phyloP scores from a whole-genome alignment of 1,140 invertebrate species.

The Dinothrombium tinctorium region DNA sequence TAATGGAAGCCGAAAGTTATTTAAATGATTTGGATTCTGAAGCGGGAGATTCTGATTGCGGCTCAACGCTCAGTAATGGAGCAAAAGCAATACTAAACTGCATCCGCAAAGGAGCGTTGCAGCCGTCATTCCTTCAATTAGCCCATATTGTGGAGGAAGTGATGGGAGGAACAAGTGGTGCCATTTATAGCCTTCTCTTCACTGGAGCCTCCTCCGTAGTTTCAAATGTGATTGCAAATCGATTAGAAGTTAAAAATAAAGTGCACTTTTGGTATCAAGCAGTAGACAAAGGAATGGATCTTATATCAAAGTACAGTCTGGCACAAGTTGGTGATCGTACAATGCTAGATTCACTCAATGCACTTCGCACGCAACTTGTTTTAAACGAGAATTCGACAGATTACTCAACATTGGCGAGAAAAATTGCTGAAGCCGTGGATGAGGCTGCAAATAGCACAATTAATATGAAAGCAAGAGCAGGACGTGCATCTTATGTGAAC shows the following conservation, averaged over 20 bases:
- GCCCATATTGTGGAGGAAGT: slow-evolving; percentile 28
- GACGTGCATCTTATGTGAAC: slow-evolving; percentile 25
- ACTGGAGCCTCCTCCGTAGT: slow-evolving; percentile 29
- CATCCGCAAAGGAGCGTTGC: neutral
- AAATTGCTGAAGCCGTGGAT: neutral
- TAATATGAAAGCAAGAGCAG: slow-evolving; percentile 29
- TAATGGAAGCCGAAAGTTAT: slow-evolving; percentile 1
- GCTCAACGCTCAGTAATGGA: slow-evolving; percentile 39
- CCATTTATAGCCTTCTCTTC: slow-evolving; percentile 43
- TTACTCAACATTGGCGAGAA: neutral
- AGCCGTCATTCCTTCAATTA: slow-evolving; percentile 8
- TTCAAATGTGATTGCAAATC: neutral
- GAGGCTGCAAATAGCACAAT: slow-evolving; percentile 21
- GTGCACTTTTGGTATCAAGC: slow-evolving; percentile 24
- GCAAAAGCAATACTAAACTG: slow-evolving; percentile 27
- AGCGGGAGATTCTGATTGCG: slow-evolving; percentile 60
- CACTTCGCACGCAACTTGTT: neutral
- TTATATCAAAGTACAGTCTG: slow-evolving; percentile 41
- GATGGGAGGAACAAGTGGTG: slow-evolving; percentile 47
- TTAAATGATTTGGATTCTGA: slow-evolving; percentile 40
- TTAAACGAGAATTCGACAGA: neutral
- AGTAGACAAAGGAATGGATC: slow-evolving; percentile 27
- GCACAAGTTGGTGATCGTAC: slow-evolving; percentile 47
- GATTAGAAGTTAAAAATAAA: slow-evolving; percentile 1
- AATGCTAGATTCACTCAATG: slow-evolving; percentile 26